These are phyloP conservation scores for Eumerus sabulonum DNA, from an alignment of 2,888 invertebrate species.

Conservation along the genomic window DNA sequence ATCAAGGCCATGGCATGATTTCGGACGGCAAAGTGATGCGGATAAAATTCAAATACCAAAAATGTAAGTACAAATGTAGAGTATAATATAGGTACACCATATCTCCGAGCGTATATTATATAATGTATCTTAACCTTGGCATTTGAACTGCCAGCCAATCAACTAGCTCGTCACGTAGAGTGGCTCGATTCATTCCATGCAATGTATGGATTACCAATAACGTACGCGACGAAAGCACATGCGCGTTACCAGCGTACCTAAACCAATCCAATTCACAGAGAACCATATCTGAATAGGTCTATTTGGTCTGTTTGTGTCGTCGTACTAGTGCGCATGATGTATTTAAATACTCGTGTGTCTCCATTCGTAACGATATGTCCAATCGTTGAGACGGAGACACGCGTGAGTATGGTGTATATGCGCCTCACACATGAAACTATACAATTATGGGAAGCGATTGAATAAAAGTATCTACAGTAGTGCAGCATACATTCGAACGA, in stretches of 20 bases:
- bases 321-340: too few species aligned
- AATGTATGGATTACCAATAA: slow-evolving; percentile 67
- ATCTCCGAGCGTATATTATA: too few species aligned
- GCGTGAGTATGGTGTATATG: slow-evolving; percentile 34
- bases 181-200: slow-evolving; percentile 40
- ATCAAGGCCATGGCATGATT: slow-evolving; percentile 95
- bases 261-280: slow-evolving; percentile 36
- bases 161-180: slow-evolving; percentile 36
- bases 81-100: too few species aligned
- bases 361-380: too few species aligned
- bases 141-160: too few species aligned
- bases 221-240: slow-evolving; percentile 62
- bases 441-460: slow-evolving; percentile 59
- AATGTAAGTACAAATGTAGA: slow-evolving; percentile 86
- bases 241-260: slow-evolving; percentile 41
- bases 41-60: slow-evolving; percentile 99
- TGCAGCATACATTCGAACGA: not conserved
- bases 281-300: slow-evolving; percentile 20
- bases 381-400: slow-evolving; percentile 36
- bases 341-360: too few species aligned
- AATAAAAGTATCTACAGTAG: slow-evolving; percentile 3
- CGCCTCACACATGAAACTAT: not conserved
- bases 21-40: slow-evolving; percentile 94
- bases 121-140: too few species aligned
- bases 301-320: too few species aligned